phyloP scores from a whole-genome alignment of 30 jellyfish, hydroid and myxozoan genomes.

The Rhopilema esculentum region DNA sequence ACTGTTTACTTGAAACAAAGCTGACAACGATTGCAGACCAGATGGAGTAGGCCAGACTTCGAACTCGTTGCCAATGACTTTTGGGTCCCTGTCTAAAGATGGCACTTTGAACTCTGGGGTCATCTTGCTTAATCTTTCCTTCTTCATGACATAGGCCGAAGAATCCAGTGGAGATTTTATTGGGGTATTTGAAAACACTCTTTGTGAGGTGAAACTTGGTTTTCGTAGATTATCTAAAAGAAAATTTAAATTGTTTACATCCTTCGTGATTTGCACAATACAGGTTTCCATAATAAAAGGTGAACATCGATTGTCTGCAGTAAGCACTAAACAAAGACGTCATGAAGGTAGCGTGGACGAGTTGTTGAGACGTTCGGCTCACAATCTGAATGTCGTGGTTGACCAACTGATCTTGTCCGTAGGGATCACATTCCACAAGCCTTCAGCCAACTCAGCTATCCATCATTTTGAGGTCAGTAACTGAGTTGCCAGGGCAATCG shows the following conservation, averaged over 20 bases:
- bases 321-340: neutral
- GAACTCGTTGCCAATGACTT: slow-evolving; percentile 24
- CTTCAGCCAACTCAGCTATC: too few relatives aligned
- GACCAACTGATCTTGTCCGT: too few relatives aligned
- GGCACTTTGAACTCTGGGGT: slow-evolving; percentile 28
- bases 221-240: slow-evolving; percentile 16
- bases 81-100: neutral
- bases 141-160: slow-evolving; percentile 34
- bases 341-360: too few relatives aligned
- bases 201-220: slow-evolving; percentile 4
- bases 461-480: too few relatives aligned
- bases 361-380: too few relatives aligned
- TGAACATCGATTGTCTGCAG: neutral
- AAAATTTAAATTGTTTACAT: neutral
- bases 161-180: slow-evolving; percentile 42
- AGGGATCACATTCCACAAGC: too few relatives aligned
- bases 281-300: neutral
- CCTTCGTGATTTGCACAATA: neutral
- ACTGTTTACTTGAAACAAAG: slow-evolving; percentile 4
- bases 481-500: too few relatives aligned
- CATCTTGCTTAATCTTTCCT: neutral
- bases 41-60: slow-evolving; percentile 82
- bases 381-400: too few relatives aligned
- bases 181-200: slow-evolving; percentile 18
- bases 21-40: slow-evolving; percentile 38